Conservation (phyloP, 2,113 vertebrate species). For the Castor canadensis region DNA sequence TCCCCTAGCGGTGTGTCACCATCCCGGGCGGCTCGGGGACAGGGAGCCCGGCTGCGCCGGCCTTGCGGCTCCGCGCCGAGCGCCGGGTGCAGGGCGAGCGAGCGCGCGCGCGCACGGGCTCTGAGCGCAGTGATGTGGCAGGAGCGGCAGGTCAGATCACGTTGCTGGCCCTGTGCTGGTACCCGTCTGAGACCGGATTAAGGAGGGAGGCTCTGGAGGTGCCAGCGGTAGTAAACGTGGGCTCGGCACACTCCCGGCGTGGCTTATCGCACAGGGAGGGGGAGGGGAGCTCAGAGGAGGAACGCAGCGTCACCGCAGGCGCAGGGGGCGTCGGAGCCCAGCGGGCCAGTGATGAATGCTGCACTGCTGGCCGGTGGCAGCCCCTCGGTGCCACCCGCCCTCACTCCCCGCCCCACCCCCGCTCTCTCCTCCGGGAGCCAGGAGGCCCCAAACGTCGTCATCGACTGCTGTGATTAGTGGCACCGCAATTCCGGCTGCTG, state of each 20-base stretch:
- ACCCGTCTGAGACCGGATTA: conserved; percentile 78
- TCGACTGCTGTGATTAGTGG: conserved; percentile 51
- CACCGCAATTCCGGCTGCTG: conserved; percentile 72
- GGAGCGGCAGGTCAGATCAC: conserved; percentile 80
- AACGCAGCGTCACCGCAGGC: not conserved
- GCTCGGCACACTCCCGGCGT: conserved; percentile 60
- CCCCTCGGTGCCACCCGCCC: not conserved
- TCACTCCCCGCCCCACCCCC: not conserved
- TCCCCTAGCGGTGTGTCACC: conserved; percentile 52
- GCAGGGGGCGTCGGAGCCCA: not conserved
- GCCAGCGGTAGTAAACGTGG: conserved; percentile 78
- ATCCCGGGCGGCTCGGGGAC: conserved; percentile 40
- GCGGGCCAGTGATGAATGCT: not conserved
- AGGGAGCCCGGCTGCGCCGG: not conserved
- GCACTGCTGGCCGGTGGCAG: not conserved
- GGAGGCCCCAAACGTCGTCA: conserved; percentile 49
- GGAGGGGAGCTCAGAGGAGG: not conserved
- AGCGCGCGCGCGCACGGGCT: conserved; percentile 53
- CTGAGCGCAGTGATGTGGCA: conserved; percentile 79
- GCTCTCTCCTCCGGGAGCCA: conserved; percentile 26
- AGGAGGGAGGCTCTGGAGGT: conserved; percentile 76
- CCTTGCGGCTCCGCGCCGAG: not conserved
- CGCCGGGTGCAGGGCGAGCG: conserved; percentile 22
- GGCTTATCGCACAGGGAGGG: not conserved
- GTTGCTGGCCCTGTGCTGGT: conserved; percentile 85